These are phyloP conservation scores for Pinna nobilis DNA, from an alignment of 1,140 invertebrate species.

Conservation along the genomic window DNA sequence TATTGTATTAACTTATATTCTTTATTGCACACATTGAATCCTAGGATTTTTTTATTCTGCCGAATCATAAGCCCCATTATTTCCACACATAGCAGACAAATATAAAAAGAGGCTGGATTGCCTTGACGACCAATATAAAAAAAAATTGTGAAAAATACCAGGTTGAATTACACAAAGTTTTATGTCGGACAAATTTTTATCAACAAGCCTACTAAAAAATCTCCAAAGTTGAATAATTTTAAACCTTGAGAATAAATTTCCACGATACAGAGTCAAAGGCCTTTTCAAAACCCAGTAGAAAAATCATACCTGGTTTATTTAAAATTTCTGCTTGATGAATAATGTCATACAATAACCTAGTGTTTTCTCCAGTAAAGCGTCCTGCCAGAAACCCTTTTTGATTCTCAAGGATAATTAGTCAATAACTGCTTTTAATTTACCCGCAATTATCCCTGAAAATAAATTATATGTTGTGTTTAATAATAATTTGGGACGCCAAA, in stretches of 20 bases:
- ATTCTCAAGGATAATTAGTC: conserved; percentile 12
- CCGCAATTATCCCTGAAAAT: conserved; percentile 1
- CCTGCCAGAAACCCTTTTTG: conserved; percentile 28
- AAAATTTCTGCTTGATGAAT: conserved; percentile 10
- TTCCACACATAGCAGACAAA: background rate
- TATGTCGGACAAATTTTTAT: background rate
- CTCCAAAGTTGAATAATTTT: conserved; percentile 13
- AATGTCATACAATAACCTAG: conserved; percentile 23
- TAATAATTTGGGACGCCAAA: conserved; percentile 43
- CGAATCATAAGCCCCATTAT: conserved; percentile 1
- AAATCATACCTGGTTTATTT: conserved; percentile 7
- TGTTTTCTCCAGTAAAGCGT: conserved; percentile 26
- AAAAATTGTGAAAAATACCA: background rate
- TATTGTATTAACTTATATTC: conserved; percentile 9
- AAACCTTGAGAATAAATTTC: conserved; percentile 6
- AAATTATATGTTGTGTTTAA: conserved; percentile 19
- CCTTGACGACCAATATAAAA: background rate
- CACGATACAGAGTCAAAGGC: conserved; percentile 15
- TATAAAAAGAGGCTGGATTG: background rate
- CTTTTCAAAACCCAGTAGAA: conserved; percentile 29
- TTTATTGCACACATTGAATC: background rate
- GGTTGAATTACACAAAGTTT: background rate
- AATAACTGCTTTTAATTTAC: conserved; percentile 7
- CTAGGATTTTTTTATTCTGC: background rate
- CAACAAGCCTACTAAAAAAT: background rate